These are phyloP conservation scores for Isaurus tuberculatus DNA, from an alignment of 92 coral and sea anemone species.

Conservation along the genomic window DNA sequence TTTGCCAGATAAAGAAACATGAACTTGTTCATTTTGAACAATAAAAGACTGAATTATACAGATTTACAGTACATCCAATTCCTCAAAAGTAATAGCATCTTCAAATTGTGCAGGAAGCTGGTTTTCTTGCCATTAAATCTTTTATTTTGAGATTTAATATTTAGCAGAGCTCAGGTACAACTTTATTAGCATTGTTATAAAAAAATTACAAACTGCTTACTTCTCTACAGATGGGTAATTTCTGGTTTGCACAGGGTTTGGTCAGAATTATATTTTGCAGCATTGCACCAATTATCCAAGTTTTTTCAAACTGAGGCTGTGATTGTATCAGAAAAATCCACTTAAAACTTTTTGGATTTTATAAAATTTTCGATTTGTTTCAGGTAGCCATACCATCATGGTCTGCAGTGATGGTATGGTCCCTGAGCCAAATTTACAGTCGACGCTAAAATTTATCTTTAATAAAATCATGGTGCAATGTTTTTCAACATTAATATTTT, in stretches of 20 bases:
- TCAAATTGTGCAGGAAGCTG: constrained; percentile 36
- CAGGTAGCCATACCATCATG: too few relatives aligned
- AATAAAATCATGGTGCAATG: too few relatives aligned
- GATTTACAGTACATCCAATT: background rate
- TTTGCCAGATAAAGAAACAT: background rate
- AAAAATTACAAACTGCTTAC: background rate
- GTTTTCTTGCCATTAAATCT: constrained; percentile 27
- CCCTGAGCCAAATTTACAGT: too few relatives aligned
- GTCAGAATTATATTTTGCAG: too few relatives aligned
- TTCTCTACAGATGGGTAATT: background rate
- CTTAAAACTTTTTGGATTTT: too few relatives aligned
- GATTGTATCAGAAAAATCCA: background rate
- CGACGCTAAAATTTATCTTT: too few relatives aligned
- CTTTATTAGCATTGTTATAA: background rate
- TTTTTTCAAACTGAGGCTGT: background rate
- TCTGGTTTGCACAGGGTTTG: background rate
- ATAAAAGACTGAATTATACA: background rate
- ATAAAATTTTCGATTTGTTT: too few relatives aligned
- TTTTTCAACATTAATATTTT: too few relatives aligned
- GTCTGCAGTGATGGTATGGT: too few relatives aligned
- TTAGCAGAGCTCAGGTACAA: background rate
- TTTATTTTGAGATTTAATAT: background rate
- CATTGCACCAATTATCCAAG: too few relatives aligned
- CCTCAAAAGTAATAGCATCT: background rate
- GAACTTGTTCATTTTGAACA: constrained; percentile 11